Evolutionary conservation across 2,797 vertebrate genomes (phyloP), one percentile per base, ranked within the genome.

Genomic region (Thunnus albacares): DNA sequence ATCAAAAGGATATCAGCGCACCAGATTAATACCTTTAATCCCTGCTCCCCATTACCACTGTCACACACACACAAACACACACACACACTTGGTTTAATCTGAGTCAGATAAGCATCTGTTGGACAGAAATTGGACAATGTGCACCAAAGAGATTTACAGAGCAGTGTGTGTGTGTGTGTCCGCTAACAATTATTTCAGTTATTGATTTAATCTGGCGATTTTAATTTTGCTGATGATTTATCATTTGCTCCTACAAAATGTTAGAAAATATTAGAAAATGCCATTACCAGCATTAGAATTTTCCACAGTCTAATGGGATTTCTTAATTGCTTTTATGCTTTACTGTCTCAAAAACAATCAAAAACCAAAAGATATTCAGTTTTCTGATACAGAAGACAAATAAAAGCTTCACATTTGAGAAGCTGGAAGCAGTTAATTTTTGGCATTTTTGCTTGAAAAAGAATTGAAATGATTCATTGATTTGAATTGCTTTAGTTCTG

Each of bases 1-100:
- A 87, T 90, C 83, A 82, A 80, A 66, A 57, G 51, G 60, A 78
- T 74, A 59, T 83, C 82, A 85, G 15, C 81, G 74, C 24, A 65
- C 41, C 49, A 80, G 75, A 89, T 90, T 71, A 91, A 90, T 82
- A 70, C 64, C 64, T 78, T 83, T 84, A 84, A 89, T 87, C 76
- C 56, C 52, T 35, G 17, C 61, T 80, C 45, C 65, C 5, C 33
- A 56, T 76, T 70, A 66, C 35, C 45, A 59, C 56, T 76, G 64
- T 55, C 33, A 17, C 55, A 38, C 79, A 69, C 53, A 62, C 30
- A 35, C 45, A 68, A 1, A 53, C 17, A 55, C 26, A 26, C 67
- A 47, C 61, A 79, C 66, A 77, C 28, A 30, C 28, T 30, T 17
- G 8, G 52, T 65, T 20, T 80, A 71, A 87, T 87, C 73, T 65